A percentile compares a stretch with the other conserved stretches of the same genome.
Evolutionary conservation across 2,888 invertebrate species (phyloP).

Genomic region (Cephalotes varians): DNA sequence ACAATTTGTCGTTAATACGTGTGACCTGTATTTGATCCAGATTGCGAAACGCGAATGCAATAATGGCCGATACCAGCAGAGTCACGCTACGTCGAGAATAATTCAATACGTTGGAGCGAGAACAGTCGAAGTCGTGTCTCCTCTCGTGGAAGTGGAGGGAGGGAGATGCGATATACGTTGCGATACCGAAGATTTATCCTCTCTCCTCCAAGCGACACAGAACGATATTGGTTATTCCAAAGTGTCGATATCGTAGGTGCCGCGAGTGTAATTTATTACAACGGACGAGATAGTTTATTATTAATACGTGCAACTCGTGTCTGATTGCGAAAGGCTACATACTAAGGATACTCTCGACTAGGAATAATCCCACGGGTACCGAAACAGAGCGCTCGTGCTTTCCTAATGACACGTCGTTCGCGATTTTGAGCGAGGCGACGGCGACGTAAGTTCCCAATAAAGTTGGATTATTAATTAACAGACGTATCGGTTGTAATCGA

Average conservation of each 20-base stretch:
- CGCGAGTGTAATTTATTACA: constrained; percentile 34
- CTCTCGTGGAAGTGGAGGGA: neutral
- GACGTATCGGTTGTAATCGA: neutral
- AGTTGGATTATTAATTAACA: neutral
- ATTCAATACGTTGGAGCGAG: constrained; percentile 32
- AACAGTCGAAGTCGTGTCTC: constrained; percentile 29
- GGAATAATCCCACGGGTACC: constrained; percentile 3
- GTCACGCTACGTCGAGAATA: constrained; percentile 35
- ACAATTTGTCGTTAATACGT: constrained; percentile 25
- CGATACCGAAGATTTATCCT: constrained; percentile 49
- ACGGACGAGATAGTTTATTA: constrained; percentile 43
- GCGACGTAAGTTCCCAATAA: neutral
- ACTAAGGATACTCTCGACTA: neutral
- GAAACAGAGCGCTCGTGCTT: neutral
- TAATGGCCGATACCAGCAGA: constrained; percentile 21
- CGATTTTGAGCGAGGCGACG: neutral
- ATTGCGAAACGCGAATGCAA: constrained; percentile 39
- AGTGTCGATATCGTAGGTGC: constrained; percentile 50
- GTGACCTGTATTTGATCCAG: constrained; percentile 17
- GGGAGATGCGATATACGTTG: constrained; percentile 2
- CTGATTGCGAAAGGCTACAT: constrained; percentile 28
- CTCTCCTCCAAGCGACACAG: constrained; percentile 44
- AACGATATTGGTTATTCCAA: constrained; percentile 51
- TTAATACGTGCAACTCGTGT: constrained; percentile 42
- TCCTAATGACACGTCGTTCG: neutral